Base-by-base conservation (phyloP, 2,113 vertebrate species). In the Apodemus sylvaticus region DNA sequence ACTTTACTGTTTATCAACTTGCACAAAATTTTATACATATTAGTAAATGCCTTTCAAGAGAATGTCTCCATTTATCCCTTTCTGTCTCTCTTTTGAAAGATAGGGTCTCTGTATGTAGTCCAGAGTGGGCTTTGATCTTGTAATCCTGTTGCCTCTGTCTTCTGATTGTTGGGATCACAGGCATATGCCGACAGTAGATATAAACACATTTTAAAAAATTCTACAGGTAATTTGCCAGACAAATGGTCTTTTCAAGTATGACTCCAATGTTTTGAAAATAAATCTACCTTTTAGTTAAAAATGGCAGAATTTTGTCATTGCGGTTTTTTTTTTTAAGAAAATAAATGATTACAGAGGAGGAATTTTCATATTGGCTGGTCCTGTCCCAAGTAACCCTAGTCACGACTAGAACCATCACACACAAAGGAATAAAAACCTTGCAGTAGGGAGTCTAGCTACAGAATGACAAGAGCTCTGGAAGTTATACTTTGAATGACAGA, bases 211-310 rank as follows among this genome's bases (percentile, higher is more conserved):
- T 85, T 36, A 36, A 91, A 22, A 96, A 76, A 76, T 70, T 36
- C 34, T 81, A 22, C 36, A 85, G 29, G 16, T 82, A 26, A n/a
- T 34, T 74, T 48, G 4, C 13, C 87, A 45, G 78, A 31, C 19
- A 81, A 53, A 62, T 64, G 39, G 36, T 48, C 58, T 94, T 88
- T 78, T 86, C 88, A 85, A 95, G 86, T 31, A 70, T 64, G 22
- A 58, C 8, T n/a, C 42, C 7, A 34, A 51, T 36, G 5, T 81
- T 91, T 76, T 90, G 29, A 77, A 42, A 62, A 64, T 2, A 95
- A 94, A 51, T 58, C 51, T 83, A 42, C 0, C 14, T 95, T 94
- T 95, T 66, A 70, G 9, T 74, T 93, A 64, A 77, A 91, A 81
- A 79, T 14, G 29, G n/a, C n/a, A 94, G 62, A 36, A 7, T 48